These are phyloP conservation scores for Lysiphlebus fabarum DNA, from an alignment of 1,140 invertebrate species.

Conservation along the genomic window DNA sequence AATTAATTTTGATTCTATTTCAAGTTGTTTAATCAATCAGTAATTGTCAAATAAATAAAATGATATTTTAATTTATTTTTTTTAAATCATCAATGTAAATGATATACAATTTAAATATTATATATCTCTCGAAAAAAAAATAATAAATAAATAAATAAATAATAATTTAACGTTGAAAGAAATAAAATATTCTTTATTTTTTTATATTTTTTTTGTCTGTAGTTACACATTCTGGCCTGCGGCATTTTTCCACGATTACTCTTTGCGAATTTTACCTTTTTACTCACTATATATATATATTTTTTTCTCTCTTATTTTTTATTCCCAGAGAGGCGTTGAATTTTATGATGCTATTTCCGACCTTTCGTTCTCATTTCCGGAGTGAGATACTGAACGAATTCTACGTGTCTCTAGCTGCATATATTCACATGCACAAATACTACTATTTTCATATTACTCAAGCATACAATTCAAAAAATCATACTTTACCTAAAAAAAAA, in stretches of 20 bases:
- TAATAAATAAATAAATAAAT: too few species aligned
- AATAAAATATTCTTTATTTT: too few species aligned
- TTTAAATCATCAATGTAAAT: too few species aligned
- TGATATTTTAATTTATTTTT: too few species aligned
- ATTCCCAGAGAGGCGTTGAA: constrained; percentile 24
- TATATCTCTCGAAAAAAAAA: too few species aligned
- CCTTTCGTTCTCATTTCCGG: constrained; percentile 26
- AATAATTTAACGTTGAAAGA: too few species aligned
- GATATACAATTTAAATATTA: too few species aligned
- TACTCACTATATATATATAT: constrained; percentile 8
- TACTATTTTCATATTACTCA: constrained; percentile 8
- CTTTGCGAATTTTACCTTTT: constrained; percentile 9
- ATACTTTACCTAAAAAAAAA: too few species aligned
- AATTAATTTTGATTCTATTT: too few species aligned
- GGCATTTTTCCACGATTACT: constrained; percentile 22
- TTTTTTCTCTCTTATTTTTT: constrained; percentile 13
- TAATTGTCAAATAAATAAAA: too few species aligned
- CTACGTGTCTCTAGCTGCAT: not conserved
- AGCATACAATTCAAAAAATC: constrained; percentile 6
- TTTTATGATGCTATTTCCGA: constrained; percentile 27
- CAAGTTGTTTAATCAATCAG: too few species aligned
- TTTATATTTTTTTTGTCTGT: not conserved
- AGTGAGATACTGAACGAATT: constrained; percentile 5
- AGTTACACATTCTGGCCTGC: constrained; percentile 7
- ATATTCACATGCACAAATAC: not conserved